phyloP scores from a whole-genome alignment of 1,140 invertebrate species.

The Subanguina moxae region DNA sequence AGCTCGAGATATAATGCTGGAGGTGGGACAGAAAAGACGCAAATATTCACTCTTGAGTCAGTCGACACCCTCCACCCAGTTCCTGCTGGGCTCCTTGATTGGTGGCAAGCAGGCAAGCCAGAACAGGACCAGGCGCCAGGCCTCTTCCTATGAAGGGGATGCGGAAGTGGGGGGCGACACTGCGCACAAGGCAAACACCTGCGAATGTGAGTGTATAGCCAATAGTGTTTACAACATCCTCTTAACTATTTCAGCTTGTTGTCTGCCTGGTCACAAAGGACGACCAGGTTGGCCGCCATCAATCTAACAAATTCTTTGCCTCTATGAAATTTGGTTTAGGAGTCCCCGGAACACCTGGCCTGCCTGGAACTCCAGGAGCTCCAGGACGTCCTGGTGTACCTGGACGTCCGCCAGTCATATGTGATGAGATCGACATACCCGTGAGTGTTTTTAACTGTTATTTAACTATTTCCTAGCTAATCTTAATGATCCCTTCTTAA shows the following conservation, averaged over 20 bases:
- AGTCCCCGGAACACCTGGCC: constrained; percentile 32
- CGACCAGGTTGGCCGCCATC: constrained; percentile 1
- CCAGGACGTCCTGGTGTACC: constrained; percentile 30
- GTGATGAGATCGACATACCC: constrained; percentile 55
- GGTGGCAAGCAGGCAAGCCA: background rate
- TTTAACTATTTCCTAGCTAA: background rate
- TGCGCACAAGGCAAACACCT: constrained; percentile 4
- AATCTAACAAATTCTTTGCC: background rate
- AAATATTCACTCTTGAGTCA: background rate
- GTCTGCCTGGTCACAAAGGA: constrained; percentile 50
- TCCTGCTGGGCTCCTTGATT: background rate
- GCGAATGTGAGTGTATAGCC: constrained; percentile 11
- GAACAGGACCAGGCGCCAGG: background rate
- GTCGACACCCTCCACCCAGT: background rate
- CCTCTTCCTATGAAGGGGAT: background rate
- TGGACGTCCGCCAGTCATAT: constrained; percentile 53
- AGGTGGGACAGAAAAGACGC: constrained; percentile 30
- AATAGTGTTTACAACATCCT: background rate
- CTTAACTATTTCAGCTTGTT: constrained; percentile 29
- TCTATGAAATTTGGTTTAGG: constrained; percentile 19
- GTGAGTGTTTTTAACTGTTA: background rate
- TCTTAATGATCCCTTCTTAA: too few relatives aligned
- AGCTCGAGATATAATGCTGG: constrained; percentile 47
- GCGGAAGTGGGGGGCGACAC: constrained; percentile 8
- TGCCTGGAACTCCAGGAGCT: constrained; percentile 23